These are phyloP conservation scores for Fulmarus glacialis DNA, from an alignment of 2,113 vertebrate genomes.

Conservation along the genomic window DNA sequence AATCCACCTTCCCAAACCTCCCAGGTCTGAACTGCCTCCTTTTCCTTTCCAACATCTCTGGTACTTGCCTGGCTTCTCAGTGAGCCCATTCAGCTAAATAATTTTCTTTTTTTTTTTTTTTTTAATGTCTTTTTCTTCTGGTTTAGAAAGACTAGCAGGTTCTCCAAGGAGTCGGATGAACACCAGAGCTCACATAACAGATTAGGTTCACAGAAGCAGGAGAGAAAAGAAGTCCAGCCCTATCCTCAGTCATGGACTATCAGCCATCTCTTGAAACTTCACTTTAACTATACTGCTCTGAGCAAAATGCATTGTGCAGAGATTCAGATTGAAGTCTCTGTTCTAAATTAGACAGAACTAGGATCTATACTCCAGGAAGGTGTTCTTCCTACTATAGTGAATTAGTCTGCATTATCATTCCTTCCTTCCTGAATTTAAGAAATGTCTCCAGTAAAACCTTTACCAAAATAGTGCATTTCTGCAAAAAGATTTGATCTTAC, in stretches of 20 bases:
- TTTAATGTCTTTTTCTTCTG: neutral
- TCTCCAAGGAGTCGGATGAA: neutral
- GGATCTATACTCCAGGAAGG: neutral
- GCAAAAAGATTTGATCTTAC: neutral
- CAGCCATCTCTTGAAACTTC: neutral
- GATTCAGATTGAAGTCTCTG: neutral
- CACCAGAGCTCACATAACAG: neutral
- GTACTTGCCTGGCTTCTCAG: neutral
- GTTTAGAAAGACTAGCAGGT: neutral
- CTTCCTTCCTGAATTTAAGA: neutral
- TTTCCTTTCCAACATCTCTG: neutral
- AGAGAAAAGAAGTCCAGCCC: neutral
- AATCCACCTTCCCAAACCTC: neutral
- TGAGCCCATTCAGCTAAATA: neutral
- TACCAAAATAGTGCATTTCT: neutral
- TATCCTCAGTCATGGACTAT: neutral
- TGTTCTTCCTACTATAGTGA: neutral
- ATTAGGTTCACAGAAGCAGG: neutral
- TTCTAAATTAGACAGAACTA: neutral
- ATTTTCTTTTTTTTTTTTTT: neutral
- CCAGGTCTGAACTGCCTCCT: neutral
- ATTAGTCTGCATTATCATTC: neutral
- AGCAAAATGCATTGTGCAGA: neutral
- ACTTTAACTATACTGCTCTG: neutral
- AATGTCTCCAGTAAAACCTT: neutral